Evolutionary conservation across 2,797 vertebrate species (phyloP).

Genomic region (Micromesistius poutassou): DNA sequence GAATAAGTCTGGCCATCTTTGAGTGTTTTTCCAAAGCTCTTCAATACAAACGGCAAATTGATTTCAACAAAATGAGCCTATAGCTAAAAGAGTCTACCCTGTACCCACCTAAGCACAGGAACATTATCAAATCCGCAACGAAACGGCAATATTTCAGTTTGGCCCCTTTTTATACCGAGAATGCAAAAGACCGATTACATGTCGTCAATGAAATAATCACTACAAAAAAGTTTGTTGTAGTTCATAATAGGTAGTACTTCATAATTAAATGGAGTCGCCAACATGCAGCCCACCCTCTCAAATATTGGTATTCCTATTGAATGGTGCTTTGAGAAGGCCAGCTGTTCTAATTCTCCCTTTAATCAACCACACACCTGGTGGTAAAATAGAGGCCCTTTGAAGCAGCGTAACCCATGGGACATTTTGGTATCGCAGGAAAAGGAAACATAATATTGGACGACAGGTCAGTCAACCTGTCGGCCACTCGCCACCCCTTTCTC

Average conservation of each 20-base stretch:
- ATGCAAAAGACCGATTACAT: too few species aligned
- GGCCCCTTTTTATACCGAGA: background rate
- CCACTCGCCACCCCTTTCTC: too few species aligned
- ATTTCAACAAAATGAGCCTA: background rate
- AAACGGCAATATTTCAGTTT: background rate
- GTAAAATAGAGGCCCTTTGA: background rate
- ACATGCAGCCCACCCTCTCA: background rate
- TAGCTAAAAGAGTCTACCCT: background rate
- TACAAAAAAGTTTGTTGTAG: background rate
- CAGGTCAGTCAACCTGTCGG: too few species aligned
- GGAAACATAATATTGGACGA: background rate
- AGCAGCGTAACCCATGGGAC: background rate
- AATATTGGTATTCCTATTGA: background rate
- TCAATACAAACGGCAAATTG: background rate
- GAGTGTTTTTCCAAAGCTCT: background rate
- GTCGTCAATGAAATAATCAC: background rate
- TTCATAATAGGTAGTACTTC: too few species aligned
- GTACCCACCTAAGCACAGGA: background rate
- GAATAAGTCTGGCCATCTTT: background rate
- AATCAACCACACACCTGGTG: too few species aligned
- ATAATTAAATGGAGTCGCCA: background rate
- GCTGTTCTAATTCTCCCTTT: background rate
- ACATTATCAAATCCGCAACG: background rate
- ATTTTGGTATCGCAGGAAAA: background rate
- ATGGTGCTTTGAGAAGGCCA: background rate